Evolutionary conservation across 23 tunicate genomes (phyloP), one percentile per base, ranked within the genome.

Genomic region (Styela plicata): DNA sequence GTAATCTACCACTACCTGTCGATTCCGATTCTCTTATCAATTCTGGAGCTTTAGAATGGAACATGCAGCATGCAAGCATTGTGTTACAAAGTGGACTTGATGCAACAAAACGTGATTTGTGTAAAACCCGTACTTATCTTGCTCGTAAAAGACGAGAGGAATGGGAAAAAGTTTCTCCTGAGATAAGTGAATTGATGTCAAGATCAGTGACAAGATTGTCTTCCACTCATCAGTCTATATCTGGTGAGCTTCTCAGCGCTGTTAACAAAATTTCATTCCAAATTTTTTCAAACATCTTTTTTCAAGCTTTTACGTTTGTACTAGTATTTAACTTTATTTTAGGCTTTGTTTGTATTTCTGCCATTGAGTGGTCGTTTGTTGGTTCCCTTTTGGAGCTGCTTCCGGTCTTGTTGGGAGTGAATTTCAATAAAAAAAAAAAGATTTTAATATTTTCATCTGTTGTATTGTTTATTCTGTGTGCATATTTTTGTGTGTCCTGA

Each of bases 181-280:
- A 84, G 32, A 90, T 91, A 13, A 91, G 97, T 52, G 97, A 91
- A 27, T 67, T 91, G 64, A 86, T 91, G 97, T 91, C 97, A 53
- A 83, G 97, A 28, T 91, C 97, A 25, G 97, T 86, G 24, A 91
- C 97, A 75, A 80, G 97, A 79, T 70, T 91, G 97, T 91, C 97
- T 7, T 91, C 97, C 0, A 69, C 84, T 24, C 74, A 63, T 19
- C 83, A 79, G 67, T 86, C 89, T 29, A 52, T 86, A 30, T 83
- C 97, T 32, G 97, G 97, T 91, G 20, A 13, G 13, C 13, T 44
- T 44, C n/a, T n/a, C n/a, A n/a, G n/a, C n/a, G n/a, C n/a, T n/a
- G n/a, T n/a, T n/a, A n/a, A n/a, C n/a, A n/a, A n/a, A n/a, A n/a
- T n/a, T n/a, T n/a, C n/a, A n/a, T n/a, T n/a, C n/a, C n/a, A n/a